phyloP scores from a whole-genome alignment of 2,797 vertebrate species.

The Phalloptychus januarius region DNA sequence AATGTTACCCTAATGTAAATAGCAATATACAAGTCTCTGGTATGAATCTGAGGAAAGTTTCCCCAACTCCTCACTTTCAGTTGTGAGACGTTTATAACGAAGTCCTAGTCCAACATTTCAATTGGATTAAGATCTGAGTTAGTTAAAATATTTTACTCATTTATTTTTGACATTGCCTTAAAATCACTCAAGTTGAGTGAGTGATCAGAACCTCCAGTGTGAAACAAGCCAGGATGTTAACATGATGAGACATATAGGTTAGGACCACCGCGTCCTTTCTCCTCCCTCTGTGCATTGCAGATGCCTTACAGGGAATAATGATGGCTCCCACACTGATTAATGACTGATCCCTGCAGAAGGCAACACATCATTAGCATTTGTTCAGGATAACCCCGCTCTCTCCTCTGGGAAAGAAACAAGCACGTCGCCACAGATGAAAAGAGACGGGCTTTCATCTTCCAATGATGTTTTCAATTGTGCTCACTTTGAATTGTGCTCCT shows the following conservation, averaged over 20 bases:
- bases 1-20: neutral
- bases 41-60: too few relatives aligned
- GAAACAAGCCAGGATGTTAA: conserved; percentile 37
- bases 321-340: conserved; percentile 53
- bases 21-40: neutral
- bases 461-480: conserved; percentile 47
- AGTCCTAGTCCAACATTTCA: neutral
- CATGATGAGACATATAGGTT: conserved; percentile 25
- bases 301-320: conserved; percentile 49
- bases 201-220: conserved; percentile 36
- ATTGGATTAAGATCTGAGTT: neutral
- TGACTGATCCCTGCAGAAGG: conserved; percentile 62
- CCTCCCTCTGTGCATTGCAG: conserved; percentile 25
- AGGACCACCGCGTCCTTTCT: conserved; percentile 20
- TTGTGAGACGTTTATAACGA: neutral
- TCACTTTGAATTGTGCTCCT: conserved; percentile 52
- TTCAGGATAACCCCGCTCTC: conserved; percentile 32
- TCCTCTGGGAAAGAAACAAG: conserved; percentile 37
- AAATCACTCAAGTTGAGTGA: conserved; percentile 8
- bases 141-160: neutral
- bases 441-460: conserved; percentile 60
- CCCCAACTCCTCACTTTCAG: neutral
- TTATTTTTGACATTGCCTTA: neutral
- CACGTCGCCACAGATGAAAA: conserved; percentile 50
- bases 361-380: conserved; percentile 63